Evolutionary conservation across 2,113 vertebrate genomes (phyloP).

Genomic region (Cyanoramphus novaezelandiae): DNA sequence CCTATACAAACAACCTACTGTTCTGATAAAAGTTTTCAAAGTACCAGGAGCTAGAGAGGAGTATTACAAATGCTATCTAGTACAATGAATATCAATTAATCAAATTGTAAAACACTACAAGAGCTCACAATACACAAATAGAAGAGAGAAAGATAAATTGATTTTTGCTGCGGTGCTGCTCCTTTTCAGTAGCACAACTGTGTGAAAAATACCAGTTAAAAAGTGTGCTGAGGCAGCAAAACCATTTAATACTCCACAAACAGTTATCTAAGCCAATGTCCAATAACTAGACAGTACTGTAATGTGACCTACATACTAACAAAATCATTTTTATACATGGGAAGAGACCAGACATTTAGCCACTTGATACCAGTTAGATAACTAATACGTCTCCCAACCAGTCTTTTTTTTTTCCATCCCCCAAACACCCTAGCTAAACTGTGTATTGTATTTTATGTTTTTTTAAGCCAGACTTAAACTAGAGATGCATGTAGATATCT

Average conservation of each 20-base stretch:
- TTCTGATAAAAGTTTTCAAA: slow-evolving; percentile 73
- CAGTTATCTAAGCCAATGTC: slow-evolving; percentile 96
- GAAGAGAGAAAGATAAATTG: slow-evolving; percentile 84
- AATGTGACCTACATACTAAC: slow-evolving; percentile 98
- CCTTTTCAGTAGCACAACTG: slow-evolving; percentile 96
- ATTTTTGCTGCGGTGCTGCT: slow-evolving; percentile 88
- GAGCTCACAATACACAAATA: slow-evolving; percentile 79
- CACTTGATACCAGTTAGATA: slow-evolving; percentile 81
- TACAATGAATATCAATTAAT: slow-evolving; percentile 85
- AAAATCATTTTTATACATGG: slow-evolving; percentile 83
- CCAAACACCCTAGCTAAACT: neutral
- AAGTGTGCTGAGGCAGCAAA: slow-evolving; percentile 98
- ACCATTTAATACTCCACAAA: slow-evolving; percentile 98
- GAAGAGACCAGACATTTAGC: slow-evolving; percentile 76
- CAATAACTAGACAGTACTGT: slow-evolving; percentile 91
- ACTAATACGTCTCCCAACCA: slow-evolving; percentile 66
- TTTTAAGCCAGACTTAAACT: neutral
- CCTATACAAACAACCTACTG: slow-evolving; percentile 60
- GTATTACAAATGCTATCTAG: slow-evolving; percentile 72
- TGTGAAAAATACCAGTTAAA: slow-evolving; percentile 98
- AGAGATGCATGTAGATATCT: neutral
- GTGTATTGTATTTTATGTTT: neutral
- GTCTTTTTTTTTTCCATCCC: neutral
- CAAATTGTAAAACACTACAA: slow-evolving; percentile 78
- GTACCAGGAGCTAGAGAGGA: slow-evolving; percentile 61